Percentiles rank a stretch among this genome's conserved stretches.
These are phyloP conservation scores for Drosophila lacertosa DNA, from an alignment of 1,140 invertebrate genomes.

Conservation along the genomic window DNA sequence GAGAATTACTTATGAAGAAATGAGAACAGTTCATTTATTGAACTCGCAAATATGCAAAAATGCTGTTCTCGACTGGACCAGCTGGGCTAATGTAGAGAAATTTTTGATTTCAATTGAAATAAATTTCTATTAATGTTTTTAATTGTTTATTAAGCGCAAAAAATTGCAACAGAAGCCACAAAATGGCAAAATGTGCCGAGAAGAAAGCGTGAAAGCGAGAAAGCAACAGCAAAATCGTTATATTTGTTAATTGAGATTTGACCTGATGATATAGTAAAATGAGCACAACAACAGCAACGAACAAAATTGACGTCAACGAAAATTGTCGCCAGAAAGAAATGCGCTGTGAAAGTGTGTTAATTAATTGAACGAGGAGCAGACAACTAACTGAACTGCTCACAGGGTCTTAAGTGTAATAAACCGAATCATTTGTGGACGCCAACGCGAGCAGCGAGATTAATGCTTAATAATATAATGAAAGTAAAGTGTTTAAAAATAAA, in stretches of 20 bases:
- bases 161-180: constrained; percentile 28
- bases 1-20: neutral
- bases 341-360: constrained; percentile 77
- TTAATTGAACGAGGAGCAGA: constrained; percentile 59
- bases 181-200: constrained; percentile 42
- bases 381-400: constrained; percentile 16
- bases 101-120: constrained; percentile 82
- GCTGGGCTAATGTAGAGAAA: constrained; percentile 57
- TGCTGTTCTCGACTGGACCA: constrained; percentile 13
- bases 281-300: constrained; percentile 66
- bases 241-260: constrained; percentile 82
- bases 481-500: no score
- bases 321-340: constrained; percentile 70
- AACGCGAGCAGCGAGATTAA: neutral
- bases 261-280: constrained; percentile 78
- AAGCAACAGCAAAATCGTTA: constrained; percentile 72
- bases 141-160: constrained; percentile 79
- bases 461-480: no score
- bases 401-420: constrained; percentile 20
- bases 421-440: constrained; percentile 12
- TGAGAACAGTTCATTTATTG: constrained; percentile 14
- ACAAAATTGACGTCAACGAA: constrained; percentile 77
- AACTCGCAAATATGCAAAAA: constrained; percentile 31
- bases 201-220: constrained; percentile 57
- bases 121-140: constrained; percentile 83